These are phyloP conservation scores for Orchesellides sinensis DNA, from an alignment of 2,888 invertebrate species.

Conservation along the genomic window DNA sequence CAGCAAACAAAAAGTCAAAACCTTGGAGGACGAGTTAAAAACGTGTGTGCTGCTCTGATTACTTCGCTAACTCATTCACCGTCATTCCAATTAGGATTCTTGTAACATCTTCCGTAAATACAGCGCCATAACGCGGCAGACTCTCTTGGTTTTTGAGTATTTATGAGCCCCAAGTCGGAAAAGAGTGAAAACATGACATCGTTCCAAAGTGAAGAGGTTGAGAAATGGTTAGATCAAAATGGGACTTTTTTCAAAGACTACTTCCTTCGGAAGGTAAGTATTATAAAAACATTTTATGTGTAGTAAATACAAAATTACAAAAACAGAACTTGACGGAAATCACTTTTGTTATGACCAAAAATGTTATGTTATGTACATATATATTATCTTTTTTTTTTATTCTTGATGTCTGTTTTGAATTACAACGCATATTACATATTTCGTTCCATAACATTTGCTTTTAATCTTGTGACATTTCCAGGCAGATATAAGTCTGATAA, in stretches of 20 bases:
- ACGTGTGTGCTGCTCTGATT: neutral
- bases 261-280: conserved; percentile 78
- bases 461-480: conserved; percentile 7
- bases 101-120: no score
- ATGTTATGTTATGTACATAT: neutral
- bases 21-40: no score
- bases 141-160: conserved; percentile 39
- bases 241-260: conserved; percentile 78
- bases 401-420: no score
- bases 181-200: conserved; percentile 68
- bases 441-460: neutral
- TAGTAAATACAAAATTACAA: neutral
- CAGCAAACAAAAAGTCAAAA: no score
- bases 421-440: no score
- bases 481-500: conserved; percentile 77
- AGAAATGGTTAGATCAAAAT: conserved; percentile 79
- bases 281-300: neutral
- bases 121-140: no score
- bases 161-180: conserved; percentile 57
- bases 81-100: neutral
- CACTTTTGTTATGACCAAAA: neutral
- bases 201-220: conserved; percentile 76
- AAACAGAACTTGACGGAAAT: neutral
- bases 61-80: neutral
- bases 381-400: no score